These are phyloP conservation scores for Platycnemis pennipes DNA, from an alignment of 2,888 invertebrate species.

Conservation along the genomic window DNA sequence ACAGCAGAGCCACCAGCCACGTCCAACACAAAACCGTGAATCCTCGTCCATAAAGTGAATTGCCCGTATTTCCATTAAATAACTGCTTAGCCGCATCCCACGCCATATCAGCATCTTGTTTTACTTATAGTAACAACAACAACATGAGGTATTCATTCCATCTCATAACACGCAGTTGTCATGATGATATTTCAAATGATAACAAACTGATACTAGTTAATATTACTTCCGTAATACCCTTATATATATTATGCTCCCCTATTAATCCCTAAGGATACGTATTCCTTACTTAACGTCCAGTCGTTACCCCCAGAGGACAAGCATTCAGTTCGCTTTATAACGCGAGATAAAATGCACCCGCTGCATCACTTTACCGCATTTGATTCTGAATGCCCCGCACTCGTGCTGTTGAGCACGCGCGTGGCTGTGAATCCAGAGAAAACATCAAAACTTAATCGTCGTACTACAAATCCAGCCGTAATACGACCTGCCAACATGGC, in stretches of 20 bases:
- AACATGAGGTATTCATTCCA: neutral
- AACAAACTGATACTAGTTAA: neutral
- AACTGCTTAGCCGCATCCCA: neutral
- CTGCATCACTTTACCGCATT: neutral
- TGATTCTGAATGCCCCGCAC: neutral
- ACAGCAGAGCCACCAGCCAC: neutral
- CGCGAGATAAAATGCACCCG: neutral
- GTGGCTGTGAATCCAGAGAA: neutral
- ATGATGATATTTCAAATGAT: neutral
- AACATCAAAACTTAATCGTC: neutral
- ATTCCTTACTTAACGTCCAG: no score
- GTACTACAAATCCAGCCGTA: neutral
- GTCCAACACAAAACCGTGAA: constrained; percentile 5
- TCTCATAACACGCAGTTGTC: neutral
- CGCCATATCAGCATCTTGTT: neutral
- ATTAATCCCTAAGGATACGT: neutral
- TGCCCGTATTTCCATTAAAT: neutral
- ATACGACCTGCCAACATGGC: neutral
- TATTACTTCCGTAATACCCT: neutral
- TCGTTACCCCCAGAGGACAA: neutral
- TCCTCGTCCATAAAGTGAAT: neutral
- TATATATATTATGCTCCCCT: neutral
- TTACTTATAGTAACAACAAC: neutral
- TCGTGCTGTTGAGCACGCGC: neutral
- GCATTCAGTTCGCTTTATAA: neutral